Conservation (phyloP, 2,797 vertebrate genomes). For the Bufotes viridis region DNA sequence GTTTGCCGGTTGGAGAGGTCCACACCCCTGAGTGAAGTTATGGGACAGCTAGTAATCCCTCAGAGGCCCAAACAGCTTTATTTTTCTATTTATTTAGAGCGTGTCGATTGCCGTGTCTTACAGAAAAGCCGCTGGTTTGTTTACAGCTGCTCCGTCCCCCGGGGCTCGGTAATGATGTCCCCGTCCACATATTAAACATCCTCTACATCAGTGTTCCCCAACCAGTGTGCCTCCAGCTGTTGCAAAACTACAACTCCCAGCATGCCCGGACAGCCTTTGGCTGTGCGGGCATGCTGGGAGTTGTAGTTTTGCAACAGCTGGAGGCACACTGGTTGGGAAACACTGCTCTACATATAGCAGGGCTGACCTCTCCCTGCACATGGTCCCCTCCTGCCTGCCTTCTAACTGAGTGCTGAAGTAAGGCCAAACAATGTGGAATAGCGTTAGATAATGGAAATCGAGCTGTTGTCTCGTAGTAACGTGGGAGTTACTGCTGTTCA, state of each 20-base stretch:
- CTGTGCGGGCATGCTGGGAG: no score
- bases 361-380: not conserved
- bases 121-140: not conserved
- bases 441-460: not conserved
- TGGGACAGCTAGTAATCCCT: not conserved
- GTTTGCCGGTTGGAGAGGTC: not conserved
- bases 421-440: constrained; percentile 7
- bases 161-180: constrained; percentile 4
- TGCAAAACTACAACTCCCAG: no score
- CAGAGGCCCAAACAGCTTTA: not conserved
- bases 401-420: not conserved
- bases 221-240: no score
- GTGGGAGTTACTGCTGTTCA: not conserved
- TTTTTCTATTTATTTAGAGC: constrained; percentile 2
- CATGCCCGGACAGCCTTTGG: no score
- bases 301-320: no score
- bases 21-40: not conserved
- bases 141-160: not conserved
- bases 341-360: not conserved
- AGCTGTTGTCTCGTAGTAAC: not conserved
- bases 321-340: no score
- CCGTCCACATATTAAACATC: not conserved
- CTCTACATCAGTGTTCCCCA: no score
- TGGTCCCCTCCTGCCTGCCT: not conserved
- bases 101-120: not conserved